A percentile compares a stretch with the other conserved stretches of the same genome.
Evolutionary conservation across 2,888 invertebrate species (phyloP).

Genomic region (Oasisia sp.): DNA sequence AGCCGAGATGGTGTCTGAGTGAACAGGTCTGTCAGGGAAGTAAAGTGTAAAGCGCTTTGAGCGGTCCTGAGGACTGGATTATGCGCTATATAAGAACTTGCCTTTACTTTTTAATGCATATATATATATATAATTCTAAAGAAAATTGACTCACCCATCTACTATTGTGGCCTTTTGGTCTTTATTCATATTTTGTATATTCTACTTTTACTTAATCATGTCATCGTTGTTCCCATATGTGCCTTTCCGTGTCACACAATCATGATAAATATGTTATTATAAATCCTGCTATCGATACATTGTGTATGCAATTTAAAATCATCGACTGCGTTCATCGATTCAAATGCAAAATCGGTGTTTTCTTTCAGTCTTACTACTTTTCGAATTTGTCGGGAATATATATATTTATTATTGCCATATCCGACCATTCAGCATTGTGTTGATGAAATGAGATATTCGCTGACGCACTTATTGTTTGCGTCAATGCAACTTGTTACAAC

Average conservation of each 20-base stretch:
- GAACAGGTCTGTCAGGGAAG: too few species aligned
- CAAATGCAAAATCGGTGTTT: slow-evolving; percentile 17
- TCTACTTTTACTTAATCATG: background rate
- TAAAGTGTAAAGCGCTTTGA: too few species aligned
- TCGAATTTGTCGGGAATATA: slow-evolving; percentile 20
- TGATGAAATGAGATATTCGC: background rate
- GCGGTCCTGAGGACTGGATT: too few species aligned
- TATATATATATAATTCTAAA: background rate
- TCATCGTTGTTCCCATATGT: background rate
- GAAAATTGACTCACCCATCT: background rate
- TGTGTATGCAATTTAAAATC: background rate
- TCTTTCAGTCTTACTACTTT: slow-evolving; percentile 19
- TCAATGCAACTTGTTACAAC: slow-evolving; percentile 20
- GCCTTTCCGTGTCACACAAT: background rate
- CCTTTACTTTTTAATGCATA: too few species aligned
- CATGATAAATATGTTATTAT: slow-evolving; percentile 13
- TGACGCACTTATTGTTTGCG: background rate
- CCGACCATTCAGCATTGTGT: background rate
- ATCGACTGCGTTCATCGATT: slow-evolving; percentile 19
- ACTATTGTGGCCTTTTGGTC: slow-evolving; percentile 19
- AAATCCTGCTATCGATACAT: background rate
- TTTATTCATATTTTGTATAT: background rate
- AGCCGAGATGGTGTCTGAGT: too few species aligned
- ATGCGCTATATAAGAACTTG: too few species aligned
- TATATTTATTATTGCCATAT: slow-evolving; percentile 14